Evolutionary conservation across 2,797 vertebrate genomes (phyloP).

Genomic region (Cercopithecus hamlyni): DNA sequence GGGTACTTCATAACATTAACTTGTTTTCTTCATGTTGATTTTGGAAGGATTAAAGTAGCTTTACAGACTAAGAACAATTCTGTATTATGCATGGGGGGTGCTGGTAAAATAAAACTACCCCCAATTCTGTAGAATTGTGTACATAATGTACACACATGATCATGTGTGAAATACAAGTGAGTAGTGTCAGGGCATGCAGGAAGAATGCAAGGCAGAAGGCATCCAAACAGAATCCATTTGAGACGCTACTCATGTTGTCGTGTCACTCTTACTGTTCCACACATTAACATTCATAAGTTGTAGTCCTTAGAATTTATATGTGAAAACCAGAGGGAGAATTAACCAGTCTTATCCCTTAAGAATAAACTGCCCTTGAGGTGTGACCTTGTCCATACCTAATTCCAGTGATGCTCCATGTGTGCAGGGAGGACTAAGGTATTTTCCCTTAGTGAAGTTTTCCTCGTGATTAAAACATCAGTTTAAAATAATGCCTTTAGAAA

Average conservation of each 20-base stretch:
- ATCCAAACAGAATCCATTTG: neutral
- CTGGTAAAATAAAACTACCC: neutral
- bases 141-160: too few species aligned
- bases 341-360: neutral
- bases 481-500: neutral
- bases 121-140: neutral
- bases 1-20: neutral
- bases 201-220: neutral
- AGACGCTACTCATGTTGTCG: neutral
- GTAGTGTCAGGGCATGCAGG: neutral
- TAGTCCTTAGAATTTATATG: neutral
- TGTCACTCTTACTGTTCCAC: neutral
- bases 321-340: neutral
- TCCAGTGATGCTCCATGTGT: rapidly evolving
- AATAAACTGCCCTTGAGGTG: neutral
- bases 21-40: neutral
- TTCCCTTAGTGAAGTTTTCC: neutral
- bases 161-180: neutral
- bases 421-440: neutral
- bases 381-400: neutral
- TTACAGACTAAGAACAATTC: neutral
- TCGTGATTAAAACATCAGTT: rapidly evolving
- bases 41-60: neutral
- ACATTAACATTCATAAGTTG: neutral
- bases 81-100: neutral